phyloP scores from a whole-genome alignment of 1,140 invertebrate species.

The Drosophila nigrodunni region DNA sequence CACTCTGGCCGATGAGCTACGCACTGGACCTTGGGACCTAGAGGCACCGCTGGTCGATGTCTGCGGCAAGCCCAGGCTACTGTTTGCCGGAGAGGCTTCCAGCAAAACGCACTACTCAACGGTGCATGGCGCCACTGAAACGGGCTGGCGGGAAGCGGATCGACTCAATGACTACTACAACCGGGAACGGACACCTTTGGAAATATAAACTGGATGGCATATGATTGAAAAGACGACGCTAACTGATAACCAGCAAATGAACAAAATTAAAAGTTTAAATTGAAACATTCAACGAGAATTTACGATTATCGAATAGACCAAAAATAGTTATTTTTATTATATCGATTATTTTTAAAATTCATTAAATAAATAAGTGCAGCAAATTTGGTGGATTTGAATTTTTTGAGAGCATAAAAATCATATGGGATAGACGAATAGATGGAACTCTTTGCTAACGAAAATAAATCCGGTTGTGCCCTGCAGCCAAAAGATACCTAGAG shows the following conservation, averaged over 20 bases:
- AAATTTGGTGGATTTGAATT: too few relatives aligned
- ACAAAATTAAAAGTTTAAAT: neutral
- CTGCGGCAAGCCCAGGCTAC: constrained; percentile 86
- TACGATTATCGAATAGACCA: constrained; percentile 8
- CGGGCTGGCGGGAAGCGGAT: constrained; percentile 91
- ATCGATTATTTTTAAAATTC: too few relatives aligned
- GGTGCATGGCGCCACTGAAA: constrained; percentile 92
- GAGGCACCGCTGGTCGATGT: constrained; percentile 86
- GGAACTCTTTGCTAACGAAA: too few relatives aligned
- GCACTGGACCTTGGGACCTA: constrained; percentile 85
- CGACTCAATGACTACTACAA: constrained; percentile 64
- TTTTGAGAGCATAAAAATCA: too few relatives aligned
- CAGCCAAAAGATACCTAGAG: too few relatives aligned
- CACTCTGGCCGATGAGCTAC: constrained; percentile 86
- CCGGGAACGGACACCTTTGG: neutral
- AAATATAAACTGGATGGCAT: neutral
- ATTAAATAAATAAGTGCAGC: too few relatives aligned
- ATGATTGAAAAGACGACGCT: neutral
- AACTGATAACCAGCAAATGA: neutral
- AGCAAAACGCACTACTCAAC: constrained; percentile 89
- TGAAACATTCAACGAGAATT: constrained; percentile 30
- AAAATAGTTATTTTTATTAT: too few relatives aligned
- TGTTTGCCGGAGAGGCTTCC: constrained; percentile 90
- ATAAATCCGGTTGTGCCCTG: too few relatives aligned
- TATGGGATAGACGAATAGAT: too few relatives aligned